Evolutionary conservation across 2,888 invertebrate genomes (phyloP), one percentile per base, ranked within the genome.

Genomic region (Lymantria monacha): DNA sequence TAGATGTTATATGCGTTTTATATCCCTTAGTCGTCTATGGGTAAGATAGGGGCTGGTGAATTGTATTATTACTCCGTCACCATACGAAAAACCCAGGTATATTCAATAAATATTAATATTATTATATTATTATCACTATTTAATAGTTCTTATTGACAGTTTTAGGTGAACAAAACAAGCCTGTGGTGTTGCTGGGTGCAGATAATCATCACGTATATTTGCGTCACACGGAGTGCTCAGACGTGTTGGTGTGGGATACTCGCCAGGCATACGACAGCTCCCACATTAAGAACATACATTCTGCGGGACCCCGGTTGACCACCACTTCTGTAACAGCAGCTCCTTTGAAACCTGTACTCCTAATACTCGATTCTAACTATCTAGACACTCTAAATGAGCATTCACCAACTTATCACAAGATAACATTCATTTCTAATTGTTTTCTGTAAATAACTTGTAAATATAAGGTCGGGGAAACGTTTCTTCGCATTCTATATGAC

Each of bases 311-410:
- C 0, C 85, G 90, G 51, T 76, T 91, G 33, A 73, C 92, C 30
- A 87, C 93, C 3, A 94, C 93, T 0, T 92, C 94, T 7, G 93
- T 92, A 0, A 74, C 92, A 11, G 83, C 92, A 0, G 93, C 93
- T 57, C 85, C 87, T 53, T 81, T 87, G 50, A 87, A 92, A 56
- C 86, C 85, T 49, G 72, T 86, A 22, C 88, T 94, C 67, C 76
- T 94, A 31, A 85, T 93, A 12, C 78, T 94, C 2, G 93, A 94
- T 67, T 93, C 93, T 9, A 94, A 94, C 67, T 94, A 94, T 74
- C 92, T 87, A 0, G 94, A 94, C 66, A 93, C 89, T 53, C 84
- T 94, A 48, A 83, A 89, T 43, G 86, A 85, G 30, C 92, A 90
- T 42, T 48, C 63, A 11, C 70, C 80, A 7, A 81, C 82, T 7